These are phyloP conservation scores for Aradus depressus DNA, from an alignment of 2,888 invertebrate species.

Conservation along the genomic window DNA sequence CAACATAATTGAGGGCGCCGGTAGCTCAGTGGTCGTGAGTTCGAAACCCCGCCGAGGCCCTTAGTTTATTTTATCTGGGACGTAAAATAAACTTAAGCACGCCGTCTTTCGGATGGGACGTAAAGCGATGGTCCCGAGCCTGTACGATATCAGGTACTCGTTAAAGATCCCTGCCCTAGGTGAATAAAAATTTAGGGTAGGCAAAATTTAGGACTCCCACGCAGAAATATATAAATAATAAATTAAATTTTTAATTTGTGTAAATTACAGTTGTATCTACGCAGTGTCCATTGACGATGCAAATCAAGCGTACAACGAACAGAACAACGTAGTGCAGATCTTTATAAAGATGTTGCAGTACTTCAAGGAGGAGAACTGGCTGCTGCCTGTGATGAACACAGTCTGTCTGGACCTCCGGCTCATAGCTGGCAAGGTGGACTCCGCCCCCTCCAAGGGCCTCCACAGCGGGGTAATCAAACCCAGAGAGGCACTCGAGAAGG, in stretches of 20 bases:
- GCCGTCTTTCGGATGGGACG: no score
- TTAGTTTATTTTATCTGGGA: no score
- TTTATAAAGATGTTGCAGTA: conserved; percentile 73
- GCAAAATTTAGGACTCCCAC: no score
- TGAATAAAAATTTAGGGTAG: no score
- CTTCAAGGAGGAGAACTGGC: conserved; percentile 94
- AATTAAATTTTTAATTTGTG: conserved; percentile 4
- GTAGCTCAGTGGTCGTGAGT: no score
- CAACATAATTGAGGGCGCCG: no score
- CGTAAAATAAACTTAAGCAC: no score
- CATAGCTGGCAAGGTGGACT: conserved; percentile 69
- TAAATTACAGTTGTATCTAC: conserved; percentile 41
- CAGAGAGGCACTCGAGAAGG: conserved; percentile 71
- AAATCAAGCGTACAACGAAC: conserved; percentile 59
- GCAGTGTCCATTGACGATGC: conserved; percentile 42
- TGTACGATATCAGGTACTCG: no score
- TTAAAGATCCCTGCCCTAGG: no score
- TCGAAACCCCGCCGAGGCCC: no score
- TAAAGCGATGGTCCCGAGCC: no score
- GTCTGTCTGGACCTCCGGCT: conserved; percentile 79
- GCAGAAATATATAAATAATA: no score
- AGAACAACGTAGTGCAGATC: conserved; percentile 62
- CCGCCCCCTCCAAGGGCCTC: conserved; percentile 15
- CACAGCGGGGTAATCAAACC: conserved; percentile 33
- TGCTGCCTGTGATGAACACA: conserved; percentile 82